phyloP scores from a whole-genome alignment of 2,888 invertebrate species.

The Heliconius ismenius region DNA sequence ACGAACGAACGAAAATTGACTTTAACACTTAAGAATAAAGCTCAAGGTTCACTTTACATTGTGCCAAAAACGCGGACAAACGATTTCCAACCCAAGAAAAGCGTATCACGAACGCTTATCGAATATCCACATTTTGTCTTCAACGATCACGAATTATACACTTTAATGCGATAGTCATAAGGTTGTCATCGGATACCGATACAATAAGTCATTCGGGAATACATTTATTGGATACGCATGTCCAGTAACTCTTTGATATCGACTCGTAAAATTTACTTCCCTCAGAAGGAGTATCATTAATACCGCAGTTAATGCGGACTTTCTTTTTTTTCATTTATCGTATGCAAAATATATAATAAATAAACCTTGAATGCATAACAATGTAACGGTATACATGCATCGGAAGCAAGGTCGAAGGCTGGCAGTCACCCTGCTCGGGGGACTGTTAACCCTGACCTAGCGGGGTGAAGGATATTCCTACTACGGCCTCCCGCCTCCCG shows the following conservation, averaged over 20 bases:
- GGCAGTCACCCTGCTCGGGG: conserved; percentile 74
- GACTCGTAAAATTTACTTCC: conserved; percentile 37
- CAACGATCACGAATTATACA: conserved; percentile 67
- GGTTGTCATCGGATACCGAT: conserved; percentile 55
- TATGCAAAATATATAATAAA: conserved; percentile 1
- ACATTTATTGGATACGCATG: conserved; percentile 74
- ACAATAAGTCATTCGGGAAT: conserved; percentile 59
- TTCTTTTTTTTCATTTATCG: neutral
- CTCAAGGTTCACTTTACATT: conserved; percentile 51
- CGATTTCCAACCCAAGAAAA: conserved; percentile 70
- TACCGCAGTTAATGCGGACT: neutral
- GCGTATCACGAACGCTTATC: conserved; percentile 65
- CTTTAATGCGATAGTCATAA: conserved; percentile 68
- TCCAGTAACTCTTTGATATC: conserved; percentile 55
- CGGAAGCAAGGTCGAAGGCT: conserved; percentile 76
- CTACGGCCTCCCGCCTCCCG: conserved; percentile 68
- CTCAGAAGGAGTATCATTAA: neutral
- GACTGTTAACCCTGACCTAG: conserved; percentile 81
- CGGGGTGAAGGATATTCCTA: conserved; percentile 80
- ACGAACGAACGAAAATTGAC: conserved; percentile 61
- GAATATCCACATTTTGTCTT: conserved; percentile 54
- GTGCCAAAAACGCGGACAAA: conserved; percentile 50
- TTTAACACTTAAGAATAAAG: conserved; percentile 58
- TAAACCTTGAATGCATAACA: conserved; percentile 29
- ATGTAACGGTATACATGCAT: conserved; percentile 48